A percentile compares a stretch with the other conserved stretches of the same genome.
phyloP scores from a whole-genome alignment of 2,797 vertebrate genomes.

The Pangasius krempfi region DNA sequence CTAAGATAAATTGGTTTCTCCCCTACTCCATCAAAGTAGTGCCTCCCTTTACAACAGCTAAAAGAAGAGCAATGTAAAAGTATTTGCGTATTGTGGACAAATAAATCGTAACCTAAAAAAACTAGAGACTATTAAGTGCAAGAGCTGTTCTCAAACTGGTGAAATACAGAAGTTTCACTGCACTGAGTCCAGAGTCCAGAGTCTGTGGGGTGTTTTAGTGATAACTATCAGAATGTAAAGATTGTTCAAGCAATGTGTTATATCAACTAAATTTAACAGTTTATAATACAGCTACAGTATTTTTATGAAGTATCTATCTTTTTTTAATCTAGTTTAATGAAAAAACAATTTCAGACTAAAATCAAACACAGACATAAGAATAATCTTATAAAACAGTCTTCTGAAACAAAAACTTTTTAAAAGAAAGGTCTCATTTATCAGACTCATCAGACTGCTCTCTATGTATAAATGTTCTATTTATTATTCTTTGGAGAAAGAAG shows the following conservation, averaged over 20 bases:
- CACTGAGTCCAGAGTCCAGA: background rate
- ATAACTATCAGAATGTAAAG: background rate
- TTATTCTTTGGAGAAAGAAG: conserved; percentile 39
- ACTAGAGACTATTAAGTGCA: background rate
- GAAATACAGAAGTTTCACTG: background rate
- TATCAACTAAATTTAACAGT: background rate
- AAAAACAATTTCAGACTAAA: background rate
- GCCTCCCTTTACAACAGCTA: background rate
- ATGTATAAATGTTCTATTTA: conserved; percentile 21
- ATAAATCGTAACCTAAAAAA: background rate
- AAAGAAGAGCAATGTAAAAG: background rate
- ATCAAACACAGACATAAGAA: background rate
- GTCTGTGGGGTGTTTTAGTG: background rate
- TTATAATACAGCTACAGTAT: background rate
- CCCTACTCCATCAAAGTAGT: background rate
- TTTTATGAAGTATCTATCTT: background rate
- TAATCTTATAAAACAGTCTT: background rate
- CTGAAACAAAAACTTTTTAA: conserved; percentile 13
- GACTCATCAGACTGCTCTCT: background rate
- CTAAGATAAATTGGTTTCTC: background rate
- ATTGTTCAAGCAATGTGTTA: background rate
- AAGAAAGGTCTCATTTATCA: background rate
- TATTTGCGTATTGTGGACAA: background rate
- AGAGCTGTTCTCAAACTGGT: background rate
- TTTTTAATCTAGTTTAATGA: background rate